Evolutionary conservation across 2,888 invertebrate genomes (phyloP), one percentile per base, ranked within the genome.

Genomic region (Magallana nippona): DNA sequence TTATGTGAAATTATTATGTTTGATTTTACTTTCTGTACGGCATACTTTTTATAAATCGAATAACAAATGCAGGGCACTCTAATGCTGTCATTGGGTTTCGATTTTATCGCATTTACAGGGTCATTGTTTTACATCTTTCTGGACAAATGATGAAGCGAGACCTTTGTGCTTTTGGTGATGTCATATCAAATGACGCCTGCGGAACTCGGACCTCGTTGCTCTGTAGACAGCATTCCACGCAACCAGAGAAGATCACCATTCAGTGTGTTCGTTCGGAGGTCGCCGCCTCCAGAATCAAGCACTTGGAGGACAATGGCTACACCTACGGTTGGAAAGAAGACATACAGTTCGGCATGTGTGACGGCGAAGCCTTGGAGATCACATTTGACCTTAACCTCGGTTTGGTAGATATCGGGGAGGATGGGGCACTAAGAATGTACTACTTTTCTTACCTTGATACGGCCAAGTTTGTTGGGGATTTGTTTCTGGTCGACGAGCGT

Each of bases 281-380:
- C 5, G 57, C 27, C 19, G 56, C 32, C 11, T 55, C 55, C 19
- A 55, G 55, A 78, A 55, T 78, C 10, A 78, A 27, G 17, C 55
- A 78, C 22, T 78, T 78, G n/a, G 55, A 55, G 56, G 78, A 55
- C 55, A 15, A 57, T 27, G 79, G 79, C 1, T 79, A 57, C 27
- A 56, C 57, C 15, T 19, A 22, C 11, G 79, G 79, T 11, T 3
- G 22, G 15, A 13, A 57, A 17, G 58, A 57, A 13, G 57, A 56
- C 19, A 55, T 79, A 17, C 57, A 57, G 22, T 79, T 79, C 17
- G 79, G 79, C 10, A 79, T 79, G 57, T 79, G 79, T 22, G 79
- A 79, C 15, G 79, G 79, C 22, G 79, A 79, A 56, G 17, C 56
- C 22, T 57, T 79, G 57, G 57, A 79, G 57, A 79, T 79, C 17